Percentiles rank a stretch among this genome's conserved stretches.
Conservation (phyloP, 2,113 vertebrate genomes). For the Athene noctua region DNA sequence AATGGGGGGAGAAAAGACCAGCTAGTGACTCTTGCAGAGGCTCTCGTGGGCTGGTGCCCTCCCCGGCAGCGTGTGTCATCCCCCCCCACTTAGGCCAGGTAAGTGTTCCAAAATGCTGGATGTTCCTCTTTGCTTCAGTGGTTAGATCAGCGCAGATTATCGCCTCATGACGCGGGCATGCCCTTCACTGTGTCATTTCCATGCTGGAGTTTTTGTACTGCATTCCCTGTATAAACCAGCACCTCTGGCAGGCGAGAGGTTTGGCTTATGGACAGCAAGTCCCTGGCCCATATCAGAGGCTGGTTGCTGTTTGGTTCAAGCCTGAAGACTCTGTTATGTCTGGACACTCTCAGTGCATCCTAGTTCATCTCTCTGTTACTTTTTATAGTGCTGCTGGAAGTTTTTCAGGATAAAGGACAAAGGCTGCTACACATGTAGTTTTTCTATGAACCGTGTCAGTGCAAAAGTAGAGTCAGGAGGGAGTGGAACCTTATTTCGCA, state of each 20-base stretch:
- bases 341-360: not conserved
- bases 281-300: not conserved
- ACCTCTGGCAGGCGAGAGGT: not conserved
- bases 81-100: not conserved
- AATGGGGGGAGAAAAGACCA: too few species aligned
- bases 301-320: not conserved
- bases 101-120: not conserved
- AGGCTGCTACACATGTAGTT: not conserved
- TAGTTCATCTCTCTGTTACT: not conserved
- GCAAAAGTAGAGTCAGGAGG: not conserved
- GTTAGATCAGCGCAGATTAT: not conserved
- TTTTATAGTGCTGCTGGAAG: not conserved
- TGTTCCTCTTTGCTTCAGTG: not conserved
- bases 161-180: accelerated
- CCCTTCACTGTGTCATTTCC: not conserved
- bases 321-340: not conserved
- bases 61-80: too few species aligned
- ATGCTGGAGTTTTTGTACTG: not conserved
- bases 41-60: too few species aligned
- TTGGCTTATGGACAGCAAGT: not conserved
- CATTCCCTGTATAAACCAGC: not conserved
- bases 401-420: not conserved
- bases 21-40: too few species aligned
- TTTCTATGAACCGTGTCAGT: not conserved
- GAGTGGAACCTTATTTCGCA: not conserved